Base-by-base conservation (phyloP, 2,113 vertebrate species). In the Solea senegalensis region DNA sequence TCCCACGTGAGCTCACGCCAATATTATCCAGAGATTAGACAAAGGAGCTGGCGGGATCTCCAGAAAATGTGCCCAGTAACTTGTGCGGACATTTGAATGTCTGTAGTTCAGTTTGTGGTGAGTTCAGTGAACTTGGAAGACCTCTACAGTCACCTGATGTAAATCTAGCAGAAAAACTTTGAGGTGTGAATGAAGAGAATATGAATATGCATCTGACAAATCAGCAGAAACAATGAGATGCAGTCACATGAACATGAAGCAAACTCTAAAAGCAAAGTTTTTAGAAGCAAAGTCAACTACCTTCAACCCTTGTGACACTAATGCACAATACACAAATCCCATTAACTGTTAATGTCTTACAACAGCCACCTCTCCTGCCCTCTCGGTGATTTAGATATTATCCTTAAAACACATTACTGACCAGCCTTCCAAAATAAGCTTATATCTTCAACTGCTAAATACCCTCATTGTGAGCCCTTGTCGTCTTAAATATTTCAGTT, bases 401-500 rank as follows among this genome's bases (percentile, higher is more conserved):
- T 71, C 40, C 57, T 72, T 69, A 21, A 50, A 58, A 39, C 64
- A 80, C 59, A 21, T 80, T 70, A 64, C 56, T 54, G 60, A 34
- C 16, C 5, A 14, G 63, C 21, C 9, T 73, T 53, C 56, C 27
- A 7, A 57, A 72, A 62, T 74, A 13, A 52, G 51, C 65, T 77
- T 54, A 65, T 73, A 56, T 53, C 43, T 45, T n/a, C 0, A 27
- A 68, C 14, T 48, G 53, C 12, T 79, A 59, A 72, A 70, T 7
- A 60, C 16, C 44, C 59, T 68, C 39, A 56, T 16, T 52, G 50
- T 72, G 49, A 80, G 75, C 59, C 59, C 74, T 54, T 10, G 5
- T 41, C 45, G 61, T 55, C 15, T 76, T 72, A 55, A 26, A 80
- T 76, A 80, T 80, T 67, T 55, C 80, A 50, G 59, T 50, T 54